Percentiles rank a stretch among this genome's conserved stretches.
These are phyloP conservation scores for Notothenia rossii DNA, from an alignment of 2,113 vertebrate genomes.

Conservation along the genomic window DNA sequence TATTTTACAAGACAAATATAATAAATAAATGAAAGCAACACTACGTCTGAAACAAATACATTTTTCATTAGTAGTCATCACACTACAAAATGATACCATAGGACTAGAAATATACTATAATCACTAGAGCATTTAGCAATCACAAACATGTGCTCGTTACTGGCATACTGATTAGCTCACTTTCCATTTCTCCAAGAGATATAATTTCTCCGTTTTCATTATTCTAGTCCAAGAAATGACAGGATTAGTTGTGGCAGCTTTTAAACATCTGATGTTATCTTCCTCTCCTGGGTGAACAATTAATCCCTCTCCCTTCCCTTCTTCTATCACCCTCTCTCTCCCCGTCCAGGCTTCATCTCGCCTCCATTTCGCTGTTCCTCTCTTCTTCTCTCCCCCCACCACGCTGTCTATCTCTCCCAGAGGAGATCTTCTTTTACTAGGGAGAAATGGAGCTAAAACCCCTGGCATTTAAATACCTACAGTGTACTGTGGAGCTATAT, in stretches of 20 bases:
- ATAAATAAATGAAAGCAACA: background rate
- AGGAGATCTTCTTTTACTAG: conserved; percentile 45
- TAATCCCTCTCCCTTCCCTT: conserved; percentile 77
- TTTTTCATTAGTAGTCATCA: background rate
- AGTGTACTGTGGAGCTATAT: conserved; percentile 26
- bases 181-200: conserved; percentile 69
- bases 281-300: conserved; percentile 80
- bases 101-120: conserved; percentile 40
- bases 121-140: conserved; percentile 47
- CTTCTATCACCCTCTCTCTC: conserved; percentile 53
- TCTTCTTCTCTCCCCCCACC: conserved; percentile 2
- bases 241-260: conserved; percentile 82
- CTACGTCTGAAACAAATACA: conserved; percentile 2
- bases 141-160: conserved; percentile 58
- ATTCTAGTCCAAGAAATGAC: conserved; percentile 79
- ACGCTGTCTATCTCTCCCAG: conserved; percentile 31
- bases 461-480: conserved; percentile 58
- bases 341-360: conserved; percentile 52
- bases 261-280: conserved; percentile 84
- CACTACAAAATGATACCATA: conserved; percentile 22
- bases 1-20: background rate
- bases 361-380: conserved; percentile 25
- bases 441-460: conserved; percentile 57
- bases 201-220: conserved; percentile 76
- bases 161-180: conserved; percentile 72